phyloP scores from a whole-genome alignment of 2,888 invertebrate species.

The Abscondita cerata region DNA sequence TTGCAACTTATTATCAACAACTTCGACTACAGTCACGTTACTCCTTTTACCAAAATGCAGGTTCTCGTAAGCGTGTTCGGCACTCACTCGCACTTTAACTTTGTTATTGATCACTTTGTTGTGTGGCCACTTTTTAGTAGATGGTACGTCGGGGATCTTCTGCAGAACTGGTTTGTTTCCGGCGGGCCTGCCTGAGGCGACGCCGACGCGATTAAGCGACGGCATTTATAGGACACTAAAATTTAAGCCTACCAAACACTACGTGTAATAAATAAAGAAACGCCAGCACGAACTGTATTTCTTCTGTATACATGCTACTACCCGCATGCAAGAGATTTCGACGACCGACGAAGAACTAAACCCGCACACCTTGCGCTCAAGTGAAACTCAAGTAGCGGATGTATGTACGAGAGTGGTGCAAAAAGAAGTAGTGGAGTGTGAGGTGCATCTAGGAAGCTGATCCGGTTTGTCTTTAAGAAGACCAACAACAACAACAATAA shows the following conservation, averaged over 20 bases:
- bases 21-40: conserved; percentile 60
- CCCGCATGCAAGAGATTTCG: conserved; percentile 18
- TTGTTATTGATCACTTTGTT: conserved; percentile 22
- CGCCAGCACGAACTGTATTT: conserved; percentile 26
- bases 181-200: conserved; percentile 35
- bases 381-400: conserved; percentile 26
- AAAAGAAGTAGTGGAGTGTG: conserved; percentile 22
- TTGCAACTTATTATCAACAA: conserved; percentile 55
- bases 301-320: conserved; percentile 25
- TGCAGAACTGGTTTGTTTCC: conserved; percentile 43
- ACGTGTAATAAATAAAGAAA: conserved; percentile 27
- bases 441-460: conserved; percentile 25
- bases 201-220: conserved; percentile 13
- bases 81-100: conserved; percentile 40
- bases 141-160: conserved; percentile 49
- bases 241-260: conserved; percentile 29
- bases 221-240: conserved; percentile 7
- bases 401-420: conserved; percentile 10
- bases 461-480: conserved; percentile 17
- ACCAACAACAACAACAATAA: too few species aligned
- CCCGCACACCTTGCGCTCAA: conserved; percentile 18
- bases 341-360: conserved; percentile 34
- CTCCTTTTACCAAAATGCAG: conserved; percentile 52
- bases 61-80: conserved; percentile 49
- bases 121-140: conserved; percentile 40